Evolutionary conservation across 2,113 vertebrate genomes (phyloP).

Genomic region (Chrysemys picta): DNA sequence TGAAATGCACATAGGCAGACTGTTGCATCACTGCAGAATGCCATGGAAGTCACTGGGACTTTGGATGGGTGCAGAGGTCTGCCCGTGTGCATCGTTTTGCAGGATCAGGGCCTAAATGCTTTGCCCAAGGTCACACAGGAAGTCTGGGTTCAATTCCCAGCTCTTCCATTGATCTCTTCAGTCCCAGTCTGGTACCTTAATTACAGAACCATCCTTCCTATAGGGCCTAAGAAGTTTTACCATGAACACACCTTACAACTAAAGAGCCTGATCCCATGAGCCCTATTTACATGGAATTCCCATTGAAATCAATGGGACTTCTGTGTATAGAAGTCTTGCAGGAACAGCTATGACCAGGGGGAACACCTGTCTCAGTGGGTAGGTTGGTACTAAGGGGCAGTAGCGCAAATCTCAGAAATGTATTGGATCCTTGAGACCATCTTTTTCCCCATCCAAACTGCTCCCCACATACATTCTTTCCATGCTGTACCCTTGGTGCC

Average conservation of each 20-base stretch:
- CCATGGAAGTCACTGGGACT: not conserved
- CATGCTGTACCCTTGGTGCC: not conserved
- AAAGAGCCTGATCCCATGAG: not conserved
- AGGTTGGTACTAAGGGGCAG: accelerated
- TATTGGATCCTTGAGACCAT: not conserved
- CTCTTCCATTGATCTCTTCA: not conserved
- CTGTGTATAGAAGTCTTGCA: not conserved
- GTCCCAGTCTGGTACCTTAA: not conserved
- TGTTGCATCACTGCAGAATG: not conserved
- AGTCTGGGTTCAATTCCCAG: not conserved
- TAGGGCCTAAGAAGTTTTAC: not conserved
- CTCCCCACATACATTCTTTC: accelerated
- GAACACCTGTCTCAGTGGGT: not conserved
- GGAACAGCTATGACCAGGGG: not conserved
- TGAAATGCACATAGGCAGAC: not conserved
- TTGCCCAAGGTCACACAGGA: not conserved
- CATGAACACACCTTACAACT: not conserved
- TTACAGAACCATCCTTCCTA: not conserved
- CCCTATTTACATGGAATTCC: not conserved
- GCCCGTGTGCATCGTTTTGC: not conserved
- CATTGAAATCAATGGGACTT: not conserved
- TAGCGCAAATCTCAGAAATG: not conserved
- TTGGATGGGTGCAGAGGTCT: not conserved
- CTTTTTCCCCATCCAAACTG: not conserved
- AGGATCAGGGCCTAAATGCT: not conserved